Conservation (phyloP, 2,113 vertebrate genomes). For the Entosphenus tridentatus region DNA sequence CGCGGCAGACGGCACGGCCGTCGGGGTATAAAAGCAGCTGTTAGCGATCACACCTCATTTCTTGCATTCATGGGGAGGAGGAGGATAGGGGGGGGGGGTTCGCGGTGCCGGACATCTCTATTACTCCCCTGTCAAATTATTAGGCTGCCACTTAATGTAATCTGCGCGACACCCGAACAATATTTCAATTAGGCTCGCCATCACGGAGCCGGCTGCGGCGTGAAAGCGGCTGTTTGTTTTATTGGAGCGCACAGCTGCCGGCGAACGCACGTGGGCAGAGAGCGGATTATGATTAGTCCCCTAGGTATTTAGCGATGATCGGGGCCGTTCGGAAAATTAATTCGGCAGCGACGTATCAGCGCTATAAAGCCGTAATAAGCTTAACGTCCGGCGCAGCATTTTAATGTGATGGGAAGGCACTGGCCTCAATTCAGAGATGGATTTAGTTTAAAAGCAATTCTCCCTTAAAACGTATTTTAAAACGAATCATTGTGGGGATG, state of each 20-base stretch:
- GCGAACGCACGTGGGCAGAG: not conserved
- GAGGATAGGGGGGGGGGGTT: not conserved
- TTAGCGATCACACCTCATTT: constrained; percentile 5
- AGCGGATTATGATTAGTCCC: constrained; percentile 7
- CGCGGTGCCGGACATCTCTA: constrained; percentile 2
- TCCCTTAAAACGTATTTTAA: too few species aligned
- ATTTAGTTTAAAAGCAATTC: too few species aligned
- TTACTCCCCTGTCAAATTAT: constrained; percentile 6
- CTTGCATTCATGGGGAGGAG: not conserved
- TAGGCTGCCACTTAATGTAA: constrained; percentile 1
- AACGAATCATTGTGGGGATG: too few species aligned
- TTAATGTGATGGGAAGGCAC: not conserved
- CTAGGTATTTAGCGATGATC: constrained; percentile 5
- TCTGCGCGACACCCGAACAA: constrained; percentile 5
- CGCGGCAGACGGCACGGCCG: not conserved
- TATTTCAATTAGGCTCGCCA: constrained; percentile 5
- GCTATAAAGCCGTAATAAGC: constrained; percentile 5
- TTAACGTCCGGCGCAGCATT: constrained; percentile 2
- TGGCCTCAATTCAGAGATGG: too few species aligned
- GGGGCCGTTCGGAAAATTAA: constrained; percentile 3
- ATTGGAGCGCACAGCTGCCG: not conserved
- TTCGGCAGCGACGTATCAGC: constrained; percentile 4
- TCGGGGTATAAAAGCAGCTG: constrained; percentile 5
- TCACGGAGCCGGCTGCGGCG: not conserved
- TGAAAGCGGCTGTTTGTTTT: constrained; percentile 6